Evolutionary conservation across 2,888 invertebrate genomes (phyloP).

Genomic region (Hirtodrosophila trivittata): DNA sequence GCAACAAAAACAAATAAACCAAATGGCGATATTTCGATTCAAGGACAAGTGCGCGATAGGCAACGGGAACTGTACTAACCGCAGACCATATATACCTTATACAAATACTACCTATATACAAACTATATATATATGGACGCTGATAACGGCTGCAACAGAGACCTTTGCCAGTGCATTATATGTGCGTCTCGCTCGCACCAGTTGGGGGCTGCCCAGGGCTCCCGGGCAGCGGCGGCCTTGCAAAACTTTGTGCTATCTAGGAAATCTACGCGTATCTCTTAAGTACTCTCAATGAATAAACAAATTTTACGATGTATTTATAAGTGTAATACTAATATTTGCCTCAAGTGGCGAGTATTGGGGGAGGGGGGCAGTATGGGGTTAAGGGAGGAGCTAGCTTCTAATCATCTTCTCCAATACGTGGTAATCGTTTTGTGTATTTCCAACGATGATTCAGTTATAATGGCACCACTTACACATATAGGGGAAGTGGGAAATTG

Average conservation of each 20-base stretch:
- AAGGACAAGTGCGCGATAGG: conserved; percentile 70
- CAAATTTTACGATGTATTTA: conserved; percentile 65
- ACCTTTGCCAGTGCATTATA: conserved; percentile 9
- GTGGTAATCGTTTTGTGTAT: conserved; percentile 1
- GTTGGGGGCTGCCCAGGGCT: conserved; percentile 2
- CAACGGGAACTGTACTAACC: conserved; percentile 65
- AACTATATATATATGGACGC: conserved; percentile 13
- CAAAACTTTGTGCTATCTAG: conserved; percentile 42
- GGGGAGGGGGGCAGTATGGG: background rate
- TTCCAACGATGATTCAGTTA: conserved; percentile 16
- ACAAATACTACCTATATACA: conserved; percentile 43
- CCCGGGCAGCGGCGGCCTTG: conserved; percentile 32
- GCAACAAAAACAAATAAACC: conserved; percentile 31
- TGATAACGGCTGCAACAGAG: conserved; percentile 46
- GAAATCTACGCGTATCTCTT: conserved; percentile 61
- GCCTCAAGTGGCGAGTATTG: background rate
- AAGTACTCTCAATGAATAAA: conserved; percentile 71
- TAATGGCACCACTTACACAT: conserved; percentile 2
- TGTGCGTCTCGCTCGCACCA: conserved; percentile 25
- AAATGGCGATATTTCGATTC: conserved; percentile 52
- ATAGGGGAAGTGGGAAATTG: background rate
- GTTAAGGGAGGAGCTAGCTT: background rate
- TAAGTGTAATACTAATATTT: conserved; percentile 64
- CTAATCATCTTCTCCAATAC: conserved; percentile 1
- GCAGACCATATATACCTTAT: conserved; percentile 38